Conservation (phyloP, 2,888 invertebrate genomes). For the Philereme vetulata region DNA sequence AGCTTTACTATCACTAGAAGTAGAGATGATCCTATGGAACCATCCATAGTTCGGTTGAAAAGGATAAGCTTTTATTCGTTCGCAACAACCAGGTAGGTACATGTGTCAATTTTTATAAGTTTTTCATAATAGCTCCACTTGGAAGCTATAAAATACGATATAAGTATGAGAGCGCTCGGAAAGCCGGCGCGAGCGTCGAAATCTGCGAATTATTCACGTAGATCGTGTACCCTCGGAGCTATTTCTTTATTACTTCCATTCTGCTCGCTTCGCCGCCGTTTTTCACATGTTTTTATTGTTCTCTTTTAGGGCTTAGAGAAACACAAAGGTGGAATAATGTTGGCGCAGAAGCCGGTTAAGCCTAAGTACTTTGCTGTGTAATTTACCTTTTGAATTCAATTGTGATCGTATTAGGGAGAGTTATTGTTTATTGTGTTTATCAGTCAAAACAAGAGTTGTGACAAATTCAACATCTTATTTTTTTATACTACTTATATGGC, state of each 20-base stretch:
- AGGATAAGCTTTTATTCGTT: too few species aligned
- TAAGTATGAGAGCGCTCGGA: constrained; percentile 27
- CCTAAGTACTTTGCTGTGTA: constrained; percentile 41
- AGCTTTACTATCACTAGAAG: too few species aligned
- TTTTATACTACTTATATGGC: too few species aligned
- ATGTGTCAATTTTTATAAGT: constrained; percentile 10
- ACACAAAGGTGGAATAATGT: constrained; percentile 42
- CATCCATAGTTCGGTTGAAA: too few species aligned
- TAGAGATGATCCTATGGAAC: too few species aligned
- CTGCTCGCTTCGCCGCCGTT: constrained; percentile 55
- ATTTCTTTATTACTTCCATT: constrained; percentile 73
- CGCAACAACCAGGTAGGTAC: too few species aligned
- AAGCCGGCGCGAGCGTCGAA: constrained; percentile 48
- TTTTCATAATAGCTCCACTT: constrained; percentile 31
- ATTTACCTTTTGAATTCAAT: constrained; percentile 35
- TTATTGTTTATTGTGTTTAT: constrained; percentile 15
- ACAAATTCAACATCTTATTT: too few species aligned
- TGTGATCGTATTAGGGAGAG: constrained; percentile 26
- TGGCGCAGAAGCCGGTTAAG: constrained; percentile 39
- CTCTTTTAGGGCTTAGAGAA: constrained; percentile 44
- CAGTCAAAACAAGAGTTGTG: too few species aligned
- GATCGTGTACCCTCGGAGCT: constrained; percentile 58
- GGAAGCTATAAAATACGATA: constrained; percentile 18
- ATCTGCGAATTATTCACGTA: constrained; percentile 62
- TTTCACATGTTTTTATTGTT: constrained; percentile 65